phyloP scores from a whole-genome alignment of 2,888 invertebrate genomes.

The Orchesella flavescens region DNA sequence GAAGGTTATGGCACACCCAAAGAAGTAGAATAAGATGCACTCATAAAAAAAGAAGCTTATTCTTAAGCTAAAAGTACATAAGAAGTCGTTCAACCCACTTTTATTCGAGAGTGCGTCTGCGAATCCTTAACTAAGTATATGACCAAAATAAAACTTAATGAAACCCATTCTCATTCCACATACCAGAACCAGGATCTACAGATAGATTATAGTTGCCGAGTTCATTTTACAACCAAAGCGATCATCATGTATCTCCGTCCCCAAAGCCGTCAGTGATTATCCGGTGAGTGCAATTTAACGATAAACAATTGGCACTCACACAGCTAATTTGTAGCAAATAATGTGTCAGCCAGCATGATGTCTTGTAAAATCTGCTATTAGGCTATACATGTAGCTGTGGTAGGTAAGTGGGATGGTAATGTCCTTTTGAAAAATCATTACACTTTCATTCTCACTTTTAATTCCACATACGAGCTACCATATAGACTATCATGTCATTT shows the following conservation, averaged over 20 bases:
- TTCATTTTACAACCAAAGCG: not conserved
- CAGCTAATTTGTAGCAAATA: constrained; percentile 27
- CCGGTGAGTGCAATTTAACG: constrained; percentile 22
- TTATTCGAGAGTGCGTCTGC: too few relatives aligned
- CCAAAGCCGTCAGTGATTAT: not conserved
- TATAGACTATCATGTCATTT: not conserved
- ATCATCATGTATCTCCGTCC: not conserved
- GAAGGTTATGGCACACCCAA: constrained; percentile 21
- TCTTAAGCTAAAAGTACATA: too few relatives aligned
- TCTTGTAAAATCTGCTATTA: constrained; percentile 8
- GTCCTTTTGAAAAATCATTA: not conserved
- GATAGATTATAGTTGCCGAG: not conserved
- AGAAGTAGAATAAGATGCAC: not conserved
- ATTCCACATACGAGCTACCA: not conserved
- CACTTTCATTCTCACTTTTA: constrained; percentile 12
- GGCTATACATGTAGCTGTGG: not conserved
- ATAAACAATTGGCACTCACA: constrained; percentile 31
- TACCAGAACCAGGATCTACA: not conserved
- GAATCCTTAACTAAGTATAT: too few relatives aligned
- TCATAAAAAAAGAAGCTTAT: too few relatives aligned
- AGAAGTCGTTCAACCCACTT: too few relatives aligned
- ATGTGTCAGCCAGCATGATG: constrained; percentile 40
- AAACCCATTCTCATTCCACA: too few relatives aligned
- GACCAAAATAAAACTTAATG: too few relatives aligned
- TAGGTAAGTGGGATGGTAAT: constrained; percentile 6